A percentile compares a stretch with the other conserved stretches of the same genome.
phyloP scores from a whole-genome alignment of 2,113 vertebrate genomes.

The Platysternon megacephalum region DNA sequence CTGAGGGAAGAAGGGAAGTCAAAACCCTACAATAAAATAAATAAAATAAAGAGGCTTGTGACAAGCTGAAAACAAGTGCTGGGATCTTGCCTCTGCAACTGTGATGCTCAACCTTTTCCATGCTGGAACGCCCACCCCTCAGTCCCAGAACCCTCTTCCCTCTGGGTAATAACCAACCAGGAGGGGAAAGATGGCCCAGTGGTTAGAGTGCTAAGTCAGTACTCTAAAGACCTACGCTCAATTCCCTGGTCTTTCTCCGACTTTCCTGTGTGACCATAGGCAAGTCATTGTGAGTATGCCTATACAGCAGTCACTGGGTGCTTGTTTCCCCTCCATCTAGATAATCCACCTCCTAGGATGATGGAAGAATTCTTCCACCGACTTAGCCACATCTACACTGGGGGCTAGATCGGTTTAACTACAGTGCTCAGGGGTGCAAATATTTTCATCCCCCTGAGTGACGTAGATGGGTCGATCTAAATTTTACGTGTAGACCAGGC shows the following conservation, averaged over 20 bases:
- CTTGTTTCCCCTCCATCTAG: neutral
- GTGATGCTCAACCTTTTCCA: neutral
- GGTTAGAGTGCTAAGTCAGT: slow-evolving; percentile 5
- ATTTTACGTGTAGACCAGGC: neutral
- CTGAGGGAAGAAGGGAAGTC: neutral
- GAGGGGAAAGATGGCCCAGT: neutral
- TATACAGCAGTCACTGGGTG: neutral
- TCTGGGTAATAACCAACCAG: rapidly evolving
- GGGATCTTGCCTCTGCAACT: neutral
- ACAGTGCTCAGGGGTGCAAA: neutral
- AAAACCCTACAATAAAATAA: neutral
- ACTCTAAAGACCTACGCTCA: rapidly evolving
- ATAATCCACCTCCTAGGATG: neutral
- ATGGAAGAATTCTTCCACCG: neutral
- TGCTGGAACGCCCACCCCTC: rapidly evolving
- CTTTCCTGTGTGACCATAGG: neutral
- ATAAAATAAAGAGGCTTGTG: neutral
- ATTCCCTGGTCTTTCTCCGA: rapidly evolving
- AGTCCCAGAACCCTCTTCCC: rapidly evolving
- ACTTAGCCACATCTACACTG: neutral
- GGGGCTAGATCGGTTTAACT: neutral
- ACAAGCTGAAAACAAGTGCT: neutral
- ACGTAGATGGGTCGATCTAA: neutral
- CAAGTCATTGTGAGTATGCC: rapidly evolving
- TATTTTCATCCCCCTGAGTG: neutral